phyloP scores from a whole-genome alignment of 2,797 vertebrate genomes.

The Momotus momota region DNA sequence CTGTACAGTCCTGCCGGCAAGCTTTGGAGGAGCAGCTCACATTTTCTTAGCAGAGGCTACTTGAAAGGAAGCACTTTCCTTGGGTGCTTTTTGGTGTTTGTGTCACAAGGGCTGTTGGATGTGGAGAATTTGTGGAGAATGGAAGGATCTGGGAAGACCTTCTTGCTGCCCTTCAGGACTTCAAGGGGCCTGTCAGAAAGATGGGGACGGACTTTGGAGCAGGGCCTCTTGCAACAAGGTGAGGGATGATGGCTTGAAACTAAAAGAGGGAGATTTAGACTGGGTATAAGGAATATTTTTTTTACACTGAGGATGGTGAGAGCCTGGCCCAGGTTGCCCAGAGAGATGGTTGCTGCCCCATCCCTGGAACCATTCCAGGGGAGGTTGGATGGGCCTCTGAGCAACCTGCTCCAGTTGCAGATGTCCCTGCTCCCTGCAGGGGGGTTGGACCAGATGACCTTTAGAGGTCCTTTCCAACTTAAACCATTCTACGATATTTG shows the following conservation, averaged over 20 bases:
- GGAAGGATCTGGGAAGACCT: too few species aligned
- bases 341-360: not conserved
- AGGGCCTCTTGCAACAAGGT: too few species aligned
- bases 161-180: too few species aligned
- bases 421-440: not conserved
- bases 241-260: too few species aligned
- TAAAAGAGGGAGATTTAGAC: not conserved
- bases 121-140: not conserved
- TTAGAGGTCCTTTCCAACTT: not conserved
- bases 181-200: too few species aligned
- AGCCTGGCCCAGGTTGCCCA: not conserved
- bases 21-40: not conserved
- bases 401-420: not conserved
- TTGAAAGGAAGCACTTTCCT: not conserved
- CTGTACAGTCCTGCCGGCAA: not conserved
- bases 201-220: too few species aligned
- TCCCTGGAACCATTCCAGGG: not conserved
- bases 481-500: not conserved
- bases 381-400: not conserved
- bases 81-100: not conserved
- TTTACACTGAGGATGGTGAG: not conserved
- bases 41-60: not conserved
- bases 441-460: not conserved
- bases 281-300: not conserved
- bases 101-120: rapidly evolving